phyloP scores from a whole-genome alignment of 1,140 invertebrate species.

The Drosophila orena region DNA sequence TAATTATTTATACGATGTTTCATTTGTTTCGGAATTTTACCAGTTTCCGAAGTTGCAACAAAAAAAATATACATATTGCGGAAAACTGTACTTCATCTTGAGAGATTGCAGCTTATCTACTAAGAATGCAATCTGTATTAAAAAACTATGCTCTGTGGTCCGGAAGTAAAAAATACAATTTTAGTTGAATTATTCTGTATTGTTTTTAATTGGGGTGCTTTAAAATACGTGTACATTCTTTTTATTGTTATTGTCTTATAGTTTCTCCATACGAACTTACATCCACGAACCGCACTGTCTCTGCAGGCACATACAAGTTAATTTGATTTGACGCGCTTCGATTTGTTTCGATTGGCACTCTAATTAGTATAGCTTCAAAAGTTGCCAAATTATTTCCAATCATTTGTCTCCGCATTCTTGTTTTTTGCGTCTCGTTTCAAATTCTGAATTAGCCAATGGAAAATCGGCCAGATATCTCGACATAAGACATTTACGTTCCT shows the following conservation, averaged over 20 bases:
- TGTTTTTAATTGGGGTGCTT: neutral
- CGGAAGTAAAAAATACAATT: too few relatives aligned
- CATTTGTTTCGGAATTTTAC: constrained; percentile 84
- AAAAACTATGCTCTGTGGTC: neutral
- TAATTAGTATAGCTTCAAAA: constrained; percentile 36
- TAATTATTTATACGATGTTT: constrained; percentile 85
- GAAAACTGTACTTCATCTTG: neutral
- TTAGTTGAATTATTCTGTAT: too few relatives aligned
- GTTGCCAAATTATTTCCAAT: constrained; percentile 33
- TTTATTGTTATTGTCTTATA: neutral
- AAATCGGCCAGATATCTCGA: constrained; percentile 20
- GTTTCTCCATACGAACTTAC: neutral
- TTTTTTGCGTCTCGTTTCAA: constrained; percentile 8
- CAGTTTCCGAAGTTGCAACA: constrained; percentile 50
- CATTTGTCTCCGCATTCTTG: constrained; percentile 33
- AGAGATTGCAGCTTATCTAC: neutral
- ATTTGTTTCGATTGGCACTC: constrained; percentile 48
- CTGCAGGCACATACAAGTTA: constrained; percentile 1
- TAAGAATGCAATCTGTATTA: too few relatives aligned
- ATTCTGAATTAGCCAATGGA: constrained; percentile 14
- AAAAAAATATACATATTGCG: constrained; percentile 1
- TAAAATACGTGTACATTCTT: neutral
- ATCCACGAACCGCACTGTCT: constrained; percentile 1
- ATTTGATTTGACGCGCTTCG: constrained; percentile 10
- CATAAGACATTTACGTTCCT: neutral